Conservation (phyloP, 2,888 invertebrate species). For the Acleris cristana region DNA sequence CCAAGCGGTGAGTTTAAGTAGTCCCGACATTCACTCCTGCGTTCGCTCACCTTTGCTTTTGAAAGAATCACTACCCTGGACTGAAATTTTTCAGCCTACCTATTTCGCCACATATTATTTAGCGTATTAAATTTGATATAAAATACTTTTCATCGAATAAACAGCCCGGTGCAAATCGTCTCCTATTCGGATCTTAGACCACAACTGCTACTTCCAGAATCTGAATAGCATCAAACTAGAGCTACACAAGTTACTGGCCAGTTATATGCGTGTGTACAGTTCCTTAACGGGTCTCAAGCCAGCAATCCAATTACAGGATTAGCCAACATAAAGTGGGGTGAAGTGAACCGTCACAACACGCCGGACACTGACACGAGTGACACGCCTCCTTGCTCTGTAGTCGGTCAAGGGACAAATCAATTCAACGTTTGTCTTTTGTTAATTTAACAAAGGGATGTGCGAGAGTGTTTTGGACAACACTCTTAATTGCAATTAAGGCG, state of each 20-base stretch:
- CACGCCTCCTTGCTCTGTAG: background rate
- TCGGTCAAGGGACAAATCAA: conserved; percentile 20
- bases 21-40: too few relatives aligned
- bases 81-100: too few relatives aligned
- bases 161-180: too few relatives aligned
- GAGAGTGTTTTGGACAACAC: too few relatives aligned
- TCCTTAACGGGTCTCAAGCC: conserved; percentile 36
- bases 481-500: too few relatives aligned
- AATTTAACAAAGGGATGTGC: background rate
- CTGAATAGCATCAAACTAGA: background rate
- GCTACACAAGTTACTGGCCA: background rate
- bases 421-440: background rate
- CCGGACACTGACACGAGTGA: conserved; percentile 26
- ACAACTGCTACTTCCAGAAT: background rate
- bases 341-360: conserved; percentile 56
- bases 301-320: conserved; percentile 69
- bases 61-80: too few relatives aligned
- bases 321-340: conserved; percentile 65
- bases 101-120: too few relatives aligned
- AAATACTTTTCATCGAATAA: too few relatives aligned
- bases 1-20: too few relatives aligned
- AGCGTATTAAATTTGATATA: too few relatives aligned
- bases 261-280: conserved; percentile 19
- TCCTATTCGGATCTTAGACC: too few relatives aligned
- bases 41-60: too few relatives aligned